phyloP scores from a whole-genome alignment of 2,888 invertebrate genomes.

The Eumacrocentrus americanus region DNA sequence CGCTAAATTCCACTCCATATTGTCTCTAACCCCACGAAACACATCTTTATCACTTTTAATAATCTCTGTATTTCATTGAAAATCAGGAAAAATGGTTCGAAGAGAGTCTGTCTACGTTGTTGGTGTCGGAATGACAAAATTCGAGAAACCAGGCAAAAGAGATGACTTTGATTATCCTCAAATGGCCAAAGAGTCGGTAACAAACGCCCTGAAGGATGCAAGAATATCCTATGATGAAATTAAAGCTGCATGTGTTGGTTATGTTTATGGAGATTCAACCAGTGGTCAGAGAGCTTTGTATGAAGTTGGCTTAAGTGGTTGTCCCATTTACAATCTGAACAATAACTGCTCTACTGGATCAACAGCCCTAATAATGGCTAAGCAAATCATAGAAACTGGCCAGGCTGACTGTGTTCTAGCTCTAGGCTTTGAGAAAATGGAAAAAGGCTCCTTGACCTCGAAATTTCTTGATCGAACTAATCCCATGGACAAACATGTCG shows the following conservation, averaged over 20 bases:
- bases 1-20: not conserved
- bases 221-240: constrained; percentile 76
- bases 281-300: constrained; percentile 95
- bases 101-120: constrained; percentile 78
- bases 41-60: no score
- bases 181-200: constrained; percentile 91
- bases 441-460: constrained; percentile 82
- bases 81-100: constrained; percentile 42
- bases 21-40: not conserved
- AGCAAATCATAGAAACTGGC: constrained; percentile 91
- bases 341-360: constrained; percentile 99
- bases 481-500: constrained; percentile 88
- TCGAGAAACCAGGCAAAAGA: constrained; percentile 88
- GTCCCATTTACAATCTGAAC: constrained; percentile 97
- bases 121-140: constrained; percentile 98
- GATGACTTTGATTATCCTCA: constrained; percentile 91
- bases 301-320: constrained; percentile 93
- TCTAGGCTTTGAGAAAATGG: constrained; percentile 98
- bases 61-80: no score
- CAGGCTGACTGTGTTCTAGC: constrained; percentile 87
- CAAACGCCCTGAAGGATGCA: constrained; percentile 86
- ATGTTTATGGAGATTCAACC: constrained; percentile 95
- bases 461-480: constrained; percentile 83
- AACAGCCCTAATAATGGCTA: constrained; percentile 86
- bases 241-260: constrained; percentile 90